Base-by-base conservation (phyloP, 2,113 vertebrate genomes). In the Chaenogobius annularis region DNA sequence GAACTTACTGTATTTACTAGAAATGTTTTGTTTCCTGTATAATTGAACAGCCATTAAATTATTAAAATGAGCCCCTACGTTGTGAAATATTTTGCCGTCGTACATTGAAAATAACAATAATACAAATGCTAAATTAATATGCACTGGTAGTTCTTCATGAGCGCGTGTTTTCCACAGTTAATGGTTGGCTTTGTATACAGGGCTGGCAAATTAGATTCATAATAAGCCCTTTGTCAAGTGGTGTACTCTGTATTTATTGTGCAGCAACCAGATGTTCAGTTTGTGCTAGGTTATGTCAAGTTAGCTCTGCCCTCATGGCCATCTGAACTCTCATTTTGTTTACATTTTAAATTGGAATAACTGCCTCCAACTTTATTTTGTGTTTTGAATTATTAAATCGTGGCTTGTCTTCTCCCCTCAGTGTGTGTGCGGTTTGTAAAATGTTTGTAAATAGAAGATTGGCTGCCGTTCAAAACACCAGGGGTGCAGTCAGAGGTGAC, bases 1-100 rank as follows among this genome's bases (percentile, higher is more conserved):
- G 48, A 79, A 82, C 83, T 81, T 64, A 55, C 58, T 78, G 65
- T 77, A 59, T 70, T 83, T 79, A 73, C 58, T 66, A 69, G 22
- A 70, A 46, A 79, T 70, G 66, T 48, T 74, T 81, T 79, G 68
- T 72, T 63, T 63, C 9, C 19, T 43, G 35, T 37, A 40, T 63
- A 37, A 40, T 6, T 43, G 35, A 43, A 40, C 6, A 40, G 35
- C 17, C 61, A 6, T 63, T n/a, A 63, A n/a, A 43, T 63, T 43
- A 40, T 63, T 40, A n/a, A 63, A 63, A 63, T 63, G 7, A 43
- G 61, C 20, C 61, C 17, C 10, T 17, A n/a, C 26, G 13, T 9
- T 61, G 14, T 61, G 35, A 58, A 61, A 61, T 35, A 37, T 35
- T 11, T 58, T 35, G 22, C 58, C 6, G 7, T 15, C 26, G 13